A percentile compares a stretch with the other conserved stretches of the same genome.
Evolutionary conservation across 2,888 invertebrate genomes (phyloP).

Genomic region (Drosophila setosimentum): DNA sequence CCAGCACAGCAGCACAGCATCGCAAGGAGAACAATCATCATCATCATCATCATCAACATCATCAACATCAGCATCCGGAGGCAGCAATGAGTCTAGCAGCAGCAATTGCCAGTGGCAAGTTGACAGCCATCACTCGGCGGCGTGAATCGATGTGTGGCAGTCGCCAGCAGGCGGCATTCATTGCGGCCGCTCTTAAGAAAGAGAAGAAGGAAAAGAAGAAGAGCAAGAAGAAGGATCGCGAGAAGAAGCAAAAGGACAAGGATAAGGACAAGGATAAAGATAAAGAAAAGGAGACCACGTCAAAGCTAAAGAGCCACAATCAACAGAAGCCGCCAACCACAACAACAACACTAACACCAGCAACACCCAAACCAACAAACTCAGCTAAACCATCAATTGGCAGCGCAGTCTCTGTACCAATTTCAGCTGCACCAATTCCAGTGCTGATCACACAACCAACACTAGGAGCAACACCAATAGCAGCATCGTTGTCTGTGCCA

Average conservation of each 20-base stretch:
- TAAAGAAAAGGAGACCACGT: conserved; percentile 28
- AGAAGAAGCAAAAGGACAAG: conserved; percentile 55
- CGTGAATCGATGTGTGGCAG: conserved; percentile 74
- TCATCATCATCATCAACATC: conserved; percentile 53
- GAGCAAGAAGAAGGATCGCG: conserved; percentile 63
- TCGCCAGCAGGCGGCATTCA: conserved; percentile 63
- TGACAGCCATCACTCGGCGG: conserved; percentile 65
- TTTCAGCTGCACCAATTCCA: conserved; percentile 59
- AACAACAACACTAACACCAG: conserved; percentile 6
- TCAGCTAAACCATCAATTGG: conserved; percentile 14
- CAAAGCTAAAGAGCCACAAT: conserved; percentile 45
- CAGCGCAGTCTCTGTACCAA: conserved; percentile 21
- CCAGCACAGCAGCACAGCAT: conserved; percentile 55
- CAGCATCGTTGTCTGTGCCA: conserved; percentile 17
- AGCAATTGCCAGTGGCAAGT: conserved; percentile 66
- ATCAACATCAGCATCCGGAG: conserved; percentile 45
- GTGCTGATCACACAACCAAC: conserved; percentile 70
- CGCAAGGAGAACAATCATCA: conserved; percentile 70
- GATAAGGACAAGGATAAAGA: conserved; percentile 58
- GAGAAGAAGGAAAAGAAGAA: conserved; percentile 72
- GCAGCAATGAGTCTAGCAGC: conserved; percentile 58
- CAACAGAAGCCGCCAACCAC: conserved; percentile 36
- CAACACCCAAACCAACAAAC: conserved; percentile 12
- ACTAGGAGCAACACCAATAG: conserved; percentile 22
- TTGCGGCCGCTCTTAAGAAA: conserved; percentile 66